A percentile compares a stretch with the other conserved stretches of the same genome.
Conservation (phyloP, 1,140 invertebrate genomes). For the Chironomus tepperi region DNA sequence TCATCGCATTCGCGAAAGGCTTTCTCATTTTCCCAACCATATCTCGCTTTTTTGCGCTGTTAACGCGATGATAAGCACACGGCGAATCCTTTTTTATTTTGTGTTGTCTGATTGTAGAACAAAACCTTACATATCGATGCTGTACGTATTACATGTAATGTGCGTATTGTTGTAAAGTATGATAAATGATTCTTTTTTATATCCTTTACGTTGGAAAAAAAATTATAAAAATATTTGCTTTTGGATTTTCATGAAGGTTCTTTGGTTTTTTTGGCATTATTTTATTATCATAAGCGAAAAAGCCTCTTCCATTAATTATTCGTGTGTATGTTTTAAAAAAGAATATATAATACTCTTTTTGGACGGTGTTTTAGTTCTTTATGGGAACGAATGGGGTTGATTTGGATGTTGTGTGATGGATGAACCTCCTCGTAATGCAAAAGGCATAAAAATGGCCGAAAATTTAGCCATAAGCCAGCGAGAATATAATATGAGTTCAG, state of each 20-base stretch:
- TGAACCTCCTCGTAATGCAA: too few species aligned
- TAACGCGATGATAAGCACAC: slow-evolving; percentile 11
- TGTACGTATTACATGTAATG: too few species aligned
- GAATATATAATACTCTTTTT: background rate
- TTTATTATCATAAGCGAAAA: background rate
- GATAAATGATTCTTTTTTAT: slow-evolving; percentile 23
- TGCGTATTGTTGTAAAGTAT: background rate
- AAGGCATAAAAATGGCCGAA: too few species aligned
- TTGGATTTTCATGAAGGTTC: background rate
- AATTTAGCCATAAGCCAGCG: too few species aligned
- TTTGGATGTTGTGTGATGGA: background rate
- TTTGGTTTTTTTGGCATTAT: background rate
- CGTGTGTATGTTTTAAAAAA: background rate
- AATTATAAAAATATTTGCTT: slow-evolving; percentile 15
- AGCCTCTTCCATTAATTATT: slow-evolving; percentile 18
- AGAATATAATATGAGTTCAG: too few species aligned
- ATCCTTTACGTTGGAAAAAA: background rate
- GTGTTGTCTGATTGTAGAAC: background rate
- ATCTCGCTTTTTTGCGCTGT: background rate
- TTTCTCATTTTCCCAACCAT: background rate
- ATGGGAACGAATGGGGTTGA: background rate
- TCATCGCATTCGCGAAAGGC: background rate
- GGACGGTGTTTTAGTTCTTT: background rate
- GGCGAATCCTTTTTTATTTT: background rate
- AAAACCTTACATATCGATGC: too few species aligned